Evolutionary conservation across 2,113 vertebrate genomes (phyloP).

Genomic region (Crotalus horridus): DNA sequence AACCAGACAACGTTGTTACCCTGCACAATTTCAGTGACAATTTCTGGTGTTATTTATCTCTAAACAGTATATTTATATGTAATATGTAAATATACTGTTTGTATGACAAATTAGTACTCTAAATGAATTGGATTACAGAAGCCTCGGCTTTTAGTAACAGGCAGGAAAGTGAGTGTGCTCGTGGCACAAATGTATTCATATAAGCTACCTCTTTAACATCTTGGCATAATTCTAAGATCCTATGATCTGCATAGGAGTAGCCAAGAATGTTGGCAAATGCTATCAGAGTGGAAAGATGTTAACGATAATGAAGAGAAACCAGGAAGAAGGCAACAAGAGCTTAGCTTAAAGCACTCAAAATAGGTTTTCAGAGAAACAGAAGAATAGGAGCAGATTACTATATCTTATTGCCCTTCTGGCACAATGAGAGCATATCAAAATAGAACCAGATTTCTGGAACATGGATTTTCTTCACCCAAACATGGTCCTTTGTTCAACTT

Average conservation of each 20-base stretch:
- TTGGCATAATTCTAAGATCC: background rate
- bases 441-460: background rate
- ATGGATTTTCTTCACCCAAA: background rate
- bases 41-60: background rate
- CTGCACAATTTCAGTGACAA: background rate
- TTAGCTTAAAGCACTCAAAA: background rate
- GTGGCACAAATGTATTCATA: background rate
- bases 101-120: background rate
- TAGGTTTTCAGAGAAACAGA: background rate
- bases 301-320: background rate
- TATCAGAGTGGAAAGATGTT: background rate
- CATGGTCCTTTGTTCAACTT: background rate
- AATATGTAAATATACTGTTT: background rate
- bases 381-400: background rate
- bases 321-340: background rate
- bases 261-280: constrained; percentile 14
- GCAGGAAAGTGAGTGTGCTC: background rate
- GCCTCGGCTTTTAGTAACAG: background rate
- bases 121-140: background rate
- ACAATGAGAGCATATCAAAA: background rate
- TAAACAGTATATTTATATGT: background rate
- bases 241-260: constrained; percentile 13
- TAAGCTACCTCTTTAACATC: background rate
- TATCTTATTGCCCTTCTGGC: background rate
- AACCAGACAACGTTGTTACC: background rate